Base-by-base conservation (phyloP, 1,140 invertebrate genomes). In the Bombus vancouverensis region DNA sequence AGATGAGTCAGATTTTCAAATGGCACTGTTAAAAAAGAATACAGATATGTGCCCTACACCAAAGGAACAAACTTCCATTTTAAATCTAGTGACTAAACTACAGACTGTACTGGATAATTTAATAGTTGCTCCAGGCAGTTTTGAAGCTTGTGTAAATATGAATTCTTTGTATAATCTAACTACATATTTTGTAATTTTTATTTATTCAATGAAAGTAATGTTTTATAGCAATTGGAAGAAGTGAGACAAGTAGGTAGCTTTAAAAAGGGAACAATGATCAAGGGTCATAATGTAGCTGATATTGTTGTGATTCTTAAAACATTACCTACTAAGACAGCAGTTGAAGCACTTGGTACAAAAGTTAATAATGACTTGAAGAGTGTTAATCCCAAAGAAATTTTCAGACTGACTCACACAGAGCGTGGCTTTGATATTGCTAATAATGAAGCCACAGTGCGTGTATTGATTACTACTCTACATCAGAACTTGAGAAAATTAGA, bases 281-380 rank as follows among this genome's bases (percentile, higher is more conserved):
- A 98, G 12, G 98, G 98, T 2, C 98, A 99, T 92, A 99, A 99
- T 94, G 97, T 99, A 1, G 99, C 99, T 34, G 99, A 99, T 94
- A 97, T 99, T 90, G 99, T 99, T 9, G 98, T 99, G 18, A 99
- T 99, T 90, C 96, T 99, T n/a, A 99, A 99, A 96, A 99, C 99
- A 1, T 94, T 99, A 68, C 99, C 99, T 3, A 99, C 99, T 25
- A 98, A 98, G 93, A 99, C 99, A 93, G 98, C 98, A 10, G 98
- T 99, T 0, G 98, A 98, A 93, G 98, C 98, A 2, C 95, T 99
- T 3, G 98, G 98, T 1, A 98, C 97, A 86, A 99, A 98, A 95
- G 98, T 99, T 79, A 95, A 97, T 73, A 91, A 89, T 73, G 98
- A 99, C 88, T 94, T 99, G 1, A 98, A 95, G 84, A 82, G 87